Conservation (phyloP, 2,113 vertebrate species). For the Ciconia stormi region DNA sequence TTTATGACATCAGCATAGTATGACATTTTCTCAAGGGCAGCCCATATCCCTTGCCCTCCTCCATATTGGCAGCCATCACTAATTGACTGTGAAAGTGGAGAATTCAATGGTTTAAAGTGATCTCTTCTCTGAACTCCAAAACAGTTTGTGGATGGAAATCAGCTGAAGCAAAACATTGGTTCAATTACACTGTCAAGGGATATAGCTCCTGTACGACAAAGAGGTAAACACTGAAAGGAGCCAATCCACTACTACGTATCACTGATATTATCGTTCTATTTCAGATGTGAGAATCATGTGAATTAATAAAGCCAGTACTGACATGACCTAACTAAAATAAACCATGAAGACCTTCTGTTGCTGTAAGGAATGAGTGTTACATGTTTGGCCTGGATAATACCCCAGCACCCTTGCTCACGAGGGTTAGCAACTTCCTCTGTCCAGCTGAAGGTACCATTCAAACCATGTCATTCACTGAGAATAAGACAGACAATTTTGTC, state of each 20-base stretch:
- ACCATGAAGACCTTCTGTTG: not conserved
- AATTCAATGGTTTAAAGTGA: slow-evolving; percentile 65
- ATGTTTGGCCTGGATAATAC: not conserved
- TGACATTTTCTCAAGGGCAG: slow-evolving; percentile 74
- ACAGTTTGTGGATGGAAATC: slow-evolving; percentile 65
- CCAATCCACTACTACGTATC: not conserved
- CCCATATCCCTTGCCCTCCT: slow-evolving; percentile 59
- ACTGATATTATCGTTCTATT: slow-evolving; percentile 25
- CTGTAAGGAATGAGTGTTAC: not conserved
- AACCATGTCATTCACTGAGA: not conserved
- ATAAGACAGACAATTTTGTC: not conserved
- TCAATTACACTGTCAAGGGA: slow-evolving; percentile 24
- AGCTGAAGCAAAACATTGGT: slow-evolving; percentile 57
- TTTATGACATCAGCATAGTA: slow-evolving; percentile 61
- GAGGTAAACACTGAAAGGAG: slow-evolving; percentile 45
- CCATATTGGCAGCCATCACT: slow-evolving; percentile 65
- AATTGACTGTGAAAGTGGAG: slow-evolving; percentile 72
- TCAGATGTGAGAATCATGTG: slow-evolving; percentile 36
- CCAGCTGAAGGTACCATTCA: not conserved
- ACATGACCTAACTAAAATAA: slow-evolving; percentile 34
- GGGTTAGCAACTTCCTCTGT: not conserved
- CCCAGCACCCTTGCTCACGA: not conserved
- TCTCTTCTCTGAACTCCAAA: slow-evolving; percentile 64
- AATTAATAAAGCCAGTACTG: slow-evolving; percentile 34
- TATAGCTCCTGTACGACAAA: slow-evolving; percentile 10